Evolutionary conservation across 2,888 invertebrate genomes (phyloP), one percentile per base, ranked within the genome.

Genomic region (Tenthredo livida): DNA sequence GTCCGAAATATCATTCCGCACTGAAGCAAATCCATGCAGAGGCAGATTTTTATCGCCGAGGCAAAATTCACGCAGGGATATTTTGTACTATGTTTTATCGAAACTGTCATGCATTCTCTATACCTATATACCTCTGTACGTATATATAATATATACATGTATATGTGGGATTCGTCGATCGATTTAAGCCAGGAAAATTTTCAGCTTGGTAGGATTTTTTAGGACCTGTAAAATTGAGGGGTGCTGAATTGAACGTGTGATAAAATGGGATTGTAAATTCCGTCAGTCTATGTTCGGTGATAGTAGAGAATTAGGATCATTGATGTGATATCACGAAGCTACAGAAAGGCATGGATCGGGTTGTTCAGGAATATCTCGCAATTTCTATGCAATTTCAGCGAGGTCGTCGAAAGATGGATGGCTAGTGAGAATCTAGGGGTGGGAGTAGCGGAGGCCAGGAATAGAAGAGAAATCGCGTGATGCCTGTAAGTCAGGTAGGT

Each of bases 401-500:
- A 77, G 80, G 80, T 21, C 80, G 40, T 80, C 40, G 10, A 61
- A 80, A 80, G 61, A 80, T 80, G 80, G 80, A 80, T 80, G 58
- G 80, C 61, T 40, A 58, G 58, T 15, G 10, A 58, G 61, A 15
- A 33, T 29, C 15, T 80, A 37, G 61, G 58, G 40, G 80, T 21
- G 15, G 50, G 61, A 37, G 58, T 5, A 40, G 21, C 58, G 40
- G 21, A n/a, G 12, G 80, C 80, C 80, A 80, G 61, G 80, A 80
- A 80, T 80, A 80, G 80, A 61, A 80, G 58, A 80, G 80, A 61
- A 61, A 80, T 80, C 80, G 80, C 80, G 80, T 80, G 80, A 80
- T 61, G 80, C 73, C 61, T 54, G 37, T 73, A 37, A 75, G 73
- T 84, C 65, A 33, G 25, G 40, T 75, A 47, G 75, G 58, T 84